Evolutionary conservation across 1,140 invertebrate species (phyloP).

Genomic region (Lerema accius): DNA sequence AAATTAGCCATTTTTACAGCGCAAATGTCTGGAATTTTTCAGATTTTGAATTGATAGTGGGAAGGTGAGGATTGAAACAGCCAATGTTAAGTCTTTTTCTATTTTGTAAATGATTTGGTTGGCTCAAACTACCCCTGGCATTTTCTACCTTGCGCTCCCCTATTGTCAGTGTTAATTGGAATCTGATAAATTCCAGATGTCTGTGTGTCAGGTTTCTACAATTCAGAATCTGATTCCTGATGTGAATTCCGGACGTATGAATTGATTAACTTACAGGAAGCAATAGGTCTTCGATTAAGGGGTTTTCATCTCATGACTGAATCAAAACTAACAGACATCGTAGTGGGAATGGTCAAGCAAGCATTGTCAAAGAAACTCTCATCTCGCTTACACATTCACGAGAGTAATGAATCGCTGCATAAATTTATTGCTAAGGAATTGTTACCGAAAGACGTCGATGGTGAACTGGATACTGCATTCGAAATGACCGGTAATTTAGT

Average conservation of each 20-base stretch:
- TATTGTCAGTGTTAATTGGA: no score
- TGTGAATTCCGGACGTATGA: no score
- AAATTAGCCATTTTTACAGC: no score
- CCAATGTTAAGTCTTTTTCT: no score
- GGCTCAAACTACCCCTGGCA: neutral
- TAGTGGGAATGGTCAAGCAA: slow-evolving; percentile 77
- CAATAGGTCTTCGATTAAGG: slow-evolving; percentile 84
- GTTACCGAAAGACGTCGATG: slow-evolving; percentile 81
- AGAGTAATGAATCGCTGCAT: slow-evolving; percentile 69
- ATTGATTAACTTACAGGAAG: slow-evolving; percentile 84
- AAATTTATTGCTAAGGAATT: slow-evolving; percentile 77
- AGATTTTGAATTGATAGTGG: no score
- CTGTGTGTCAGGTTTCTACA: no score
- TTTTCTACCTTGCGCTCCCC: neutral
- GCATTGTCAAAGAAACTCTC: slow-evolving; percentile 78
- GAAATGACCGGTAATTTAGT: slow-evolving; percentile 54
- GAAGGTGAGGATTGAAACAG: no score
- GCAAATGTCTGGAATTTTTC: no score
- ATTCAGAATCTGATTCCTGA: no score
- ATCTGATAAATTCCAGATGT: no score
- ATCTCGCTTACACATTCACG: slow-evolving; percentile 72
- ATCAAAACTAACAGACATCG: slow-evolving; percentile 73
- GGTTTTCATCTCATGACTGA: slow-evolving; percentile 83
- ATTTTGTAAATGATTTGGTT: no score
- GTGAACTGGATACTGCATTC: slow-evolving; percentile 54